Conservation (phyloP, 2,113 vertebrate genomes). For the Protomyctophum bolini region DNA sequence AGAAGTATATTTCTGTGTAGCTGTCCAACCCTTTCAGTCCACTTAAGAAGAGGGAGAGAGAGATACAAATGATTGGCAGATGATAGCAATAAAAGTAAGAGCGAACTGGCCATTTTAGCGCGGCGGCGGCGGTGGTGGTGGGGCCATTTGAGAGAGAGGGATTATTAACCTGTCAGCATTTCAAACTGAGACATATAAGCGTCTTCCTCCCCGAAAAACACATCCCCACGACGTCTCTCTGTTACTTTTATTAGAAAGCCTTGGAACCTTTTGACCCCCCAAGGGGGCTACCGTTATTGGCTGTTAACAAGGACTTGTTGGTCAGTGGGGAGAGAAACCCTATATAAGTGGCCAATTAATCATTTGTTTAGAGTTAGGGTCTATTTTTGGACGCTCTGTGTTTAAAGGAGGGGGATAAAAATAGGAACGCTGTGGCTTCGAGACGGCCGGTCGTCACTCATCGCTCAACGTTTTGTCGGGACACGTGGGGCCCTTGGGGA, state of each 20-base stretch:
- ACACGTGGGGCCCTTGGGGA: conserved; percentile 65
- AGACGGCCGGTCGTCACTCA: conserved; percentile 68
- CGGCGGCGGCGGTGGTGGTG: conserved; percentile 34
- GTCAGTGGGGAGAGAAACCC: conserved; percentile 87
- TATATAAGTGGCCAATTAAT: conserved; percentile 86
- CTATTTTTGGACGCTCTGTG: conserved; percentile 83
- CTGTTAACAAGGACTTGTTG: conserved; percentile 89
- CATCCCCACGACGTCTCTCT: conserved; percentile 73
- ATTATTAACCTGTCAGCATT: conserved; percentile 95
- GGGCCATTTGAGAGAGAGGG: conserved; percentile 76
- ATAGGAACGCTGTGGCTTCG: conserved; percentile 79
- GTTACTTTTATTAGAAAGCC: conserved; percentile 89
- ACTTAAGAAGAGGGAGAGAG: conserved; percentile 56
- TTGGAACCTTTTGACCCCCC: conserved; percentile 89
- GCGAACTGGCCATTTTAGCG: conserved; percentile 75
- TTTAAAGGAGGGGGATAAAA: conserved; percentile 91
- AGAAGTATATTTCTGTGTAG: conserved; percentile 63
- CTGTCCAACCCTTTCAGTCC: conserved; percentile 70
- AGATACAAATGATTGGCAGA: conserved; percentile 73
- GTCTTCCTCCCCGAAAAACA: conserved; percentile 70
- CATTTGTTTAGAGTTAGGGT: conserved; percentile 84
- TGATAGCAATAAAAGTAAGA: conserved; percentile 77
- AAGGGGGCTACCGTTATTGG: conserved; percentile 83
- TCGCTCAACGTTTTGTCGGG: conserved; percentile 67
- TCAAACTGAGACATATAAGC: conserved; percentile 81